Evolutionary conservation across 2,888 invertebrate species (phyloP).

Genomic region (Hirtodrosophila duncani): DNA sequence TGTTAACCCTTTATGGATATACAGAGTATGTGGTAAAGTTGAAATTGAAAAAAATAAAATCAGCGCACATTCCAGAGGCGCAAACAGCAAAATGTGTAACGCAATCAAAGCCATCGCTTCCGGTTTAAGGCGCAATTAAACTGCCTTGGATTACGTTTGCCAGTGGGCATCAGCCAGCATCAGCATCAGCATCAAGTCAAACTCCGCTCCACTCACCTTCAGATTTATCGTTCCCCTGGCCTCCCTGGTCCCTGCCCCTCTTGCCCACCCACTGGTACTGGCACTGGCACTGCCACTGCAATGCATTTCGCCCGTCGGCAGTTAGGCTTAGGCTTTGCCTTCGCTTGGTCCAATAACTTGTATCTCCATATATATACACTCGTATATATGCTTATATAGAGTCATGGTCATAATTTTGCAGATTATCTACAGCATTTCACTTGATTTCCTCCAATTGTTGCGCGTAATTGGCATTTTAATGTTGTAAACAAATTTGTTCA

Average conservation of each 20-base stretch:
- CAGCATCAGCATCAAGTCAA: neutral
- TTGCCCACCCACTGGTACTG: neutral
- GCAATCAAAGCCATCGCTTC: constrained; percentile 73
- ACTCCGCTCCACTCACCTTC: neutral
- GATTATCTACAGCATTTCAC: constrained; percentile 64
- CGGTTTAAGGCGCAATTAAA: constrained; percentile 73
- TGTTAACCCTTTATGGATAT: no score
- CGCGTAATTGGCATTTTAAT: constrained; percentile 58
- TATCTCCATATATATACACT: constrained; percentile 12
- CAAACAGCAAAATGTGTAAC: constrained; percentile 63
- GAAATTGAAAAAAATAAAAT: constrained; percentile 51
- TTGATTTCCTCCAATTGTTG: constrained; percentile 38
- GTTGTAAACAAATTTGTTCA: constrained; percentile 60
- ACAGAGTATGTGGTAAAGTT: constrained; percentile 20
- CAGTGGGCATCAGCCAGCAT: constrained; percentile 28
- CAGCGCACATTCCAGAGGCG: constrained; percentile 67
- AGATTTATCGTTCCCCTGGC: constrained; percentile 12
- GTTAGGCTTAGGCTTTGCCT: constrained; percentile 30
- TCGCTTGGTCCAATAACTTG: constrained; percentile 16
- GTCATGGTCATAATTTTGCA: constrained; percentile 64
- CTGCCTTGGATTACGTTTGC: constrained; percentile 63
- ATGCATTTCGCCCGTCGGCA: constrained; percentile 33
- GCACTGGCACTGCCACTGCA: constrained; percentile 4
- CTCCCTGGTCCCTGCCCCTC: neutral
- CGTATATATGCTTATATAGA: constrained; percentile 29